Evolutionary conservation across 2,797 vertebrate genomes (phyloP).

Genomic region (Coregonus sp.): DNA sequence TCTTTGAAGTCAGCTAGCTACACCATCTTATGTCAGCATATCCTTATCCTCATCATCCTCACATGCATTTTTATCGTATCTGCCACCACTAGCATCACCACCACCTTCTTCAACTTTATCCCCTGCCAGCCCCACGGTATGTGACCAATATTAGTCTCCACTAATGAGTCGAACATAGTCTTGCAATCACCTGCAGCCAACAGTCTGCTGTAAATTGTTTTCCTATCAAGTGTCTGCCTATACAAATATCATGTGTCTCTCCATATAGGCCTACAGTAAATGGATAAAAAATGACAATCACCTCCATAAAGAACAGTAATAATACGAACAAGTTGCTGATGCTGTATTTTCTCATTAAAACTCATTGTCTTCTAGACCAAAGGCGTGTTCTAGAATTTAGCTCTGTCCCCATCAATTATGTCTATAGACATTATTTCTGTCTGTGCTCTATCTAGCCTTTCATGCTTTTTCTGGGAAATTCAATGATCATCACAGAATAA

Average conservation of each 20-base stretch:
- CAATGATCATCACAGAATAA: slow-evolving; percentile 39
- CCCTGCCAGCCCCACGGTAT: too few species aligned
- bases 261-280: not conserved
- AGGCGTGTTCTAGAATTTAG: slow-evolving; percentile 22
- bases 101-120: not conserved
- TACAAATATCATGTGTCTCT: not conserved
- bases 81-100: not conserved
- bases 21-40: slow-evolving; percentile 5
- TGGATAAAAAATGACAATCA: not conserved
- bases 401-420: slow-evolving; percentile 23
- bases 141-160: too few species aligned
- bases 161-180: not conserved
- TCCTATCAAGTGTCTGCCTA: not conserved
- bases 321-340: not conserved
- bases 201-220: too few species aligned
- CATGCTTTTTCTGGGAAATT: slow-evolving; percentile 38
- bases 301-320: not conserved
- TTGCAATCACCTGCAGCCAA: too few species aligned
- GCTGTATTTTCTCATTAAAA: not conserved
- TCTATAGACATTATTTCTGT: slow-evolving; percentile 25
- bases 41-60: not conserved
- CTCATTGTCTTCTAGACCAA: not conserved
- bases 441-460: slow-evolving; percentile 26
- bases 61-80: not conserved
- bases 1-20: slow-evolving; percentile 35